A percentile compares a stretch with the other conserved stretches of the same genome.
Conservation (phyloP, 2,797 vertebrate species). For the Threskiornis aethiopicus region DNA sequence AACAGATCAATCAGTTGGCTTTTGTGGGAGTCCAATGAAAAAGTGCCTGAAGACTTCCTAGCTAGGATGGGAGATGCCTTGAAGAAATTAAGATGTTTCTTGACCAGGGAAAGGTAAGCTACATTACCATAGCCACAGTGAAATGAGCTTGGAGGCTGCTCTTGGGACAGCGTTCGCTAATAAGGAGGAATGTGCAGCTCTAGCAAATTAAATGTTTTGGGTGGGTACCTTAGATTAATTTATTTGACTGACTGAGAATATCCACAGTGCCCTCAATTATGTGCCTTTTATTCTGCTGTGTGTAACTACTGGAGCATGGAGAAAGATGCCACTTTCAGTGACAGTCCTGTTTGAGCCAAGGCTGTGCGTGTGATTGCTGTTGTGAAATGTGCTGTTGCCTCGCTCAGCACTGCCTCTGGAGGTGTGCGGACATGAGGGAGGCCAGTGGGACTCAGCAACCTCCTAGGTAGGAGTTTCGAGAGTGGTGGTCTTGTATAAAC, state of each 20-base stretch:
- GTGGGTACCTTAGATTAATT: neutral
- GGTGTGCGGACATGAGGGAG: neutral
- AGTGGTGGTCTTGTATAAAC: neutral
- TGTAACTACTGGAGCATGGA: neutral
- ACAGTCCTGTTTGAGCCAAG: neutral
- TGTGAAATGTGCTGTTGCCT: rapidly evolving
- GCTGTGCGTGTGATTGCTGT: neutral
- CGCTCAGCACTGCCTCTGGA: neutral
- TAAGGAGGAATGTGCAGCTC: neutral
- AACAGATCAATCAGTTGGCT: neutral
- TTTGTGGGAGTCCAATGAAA: neutral
- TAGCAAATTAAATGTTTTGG: neutral
- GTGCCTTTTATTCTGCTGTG: neutral
- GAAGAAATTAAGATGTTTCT: neutral
- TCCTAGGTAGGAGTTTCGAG: neutral
- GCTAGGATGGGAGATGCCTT: neutral
- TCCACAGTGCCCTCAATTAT: neutral
- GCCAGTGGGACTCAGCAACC: neutral
- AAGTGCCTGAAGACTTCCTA: neutral
- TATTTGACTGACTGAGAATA: neutral
- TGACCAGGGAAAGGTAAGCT: neutral
- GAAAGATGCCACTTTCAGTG: neutral
- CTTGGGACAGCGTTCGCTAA: neutral
- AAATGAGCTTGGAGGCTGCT: neutral
- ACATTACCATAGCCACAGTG: neutral